Conservation (phyloP, 2,113 vertebrate species). For the Poeciliopsis occidentalis region DNA sequence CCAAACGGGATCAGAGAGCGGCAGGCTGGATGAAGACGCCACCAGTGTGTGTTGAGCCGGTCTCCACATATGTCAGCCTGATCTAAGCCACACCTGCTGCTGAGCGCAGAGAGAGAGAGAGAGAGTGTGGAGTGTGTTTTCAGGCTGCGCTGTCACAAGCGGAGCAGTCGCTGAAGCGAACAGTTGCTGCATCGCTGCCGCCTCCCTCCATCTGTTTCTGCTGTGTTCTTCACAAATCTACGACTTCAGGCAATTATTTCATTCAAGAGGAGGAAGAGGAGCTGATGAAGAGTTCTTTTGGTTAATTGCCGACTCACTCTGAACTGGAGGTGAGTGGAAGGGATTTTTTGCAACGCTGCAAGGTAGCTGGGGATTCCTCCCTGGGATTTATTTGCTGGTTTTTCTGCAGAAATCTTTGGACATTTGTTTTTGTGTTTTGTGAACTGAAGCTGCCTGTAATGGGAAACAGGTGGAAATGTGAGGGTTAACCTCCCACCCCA, state of each 20-base stretch:
- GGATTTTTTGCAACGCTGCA: constrained; percentile 20
- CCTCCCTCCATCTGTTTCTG: constrained; percentile 30
- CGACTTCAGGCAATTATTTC: constrained; percentile 45
- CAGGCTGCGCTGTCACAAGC: constrained; percentile 67
- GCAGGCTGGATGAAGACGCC: constrained; percentile 32
- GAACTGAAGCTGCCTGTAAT: constrained; percentile 9
- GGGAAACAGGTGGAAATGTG: constrained; percentile 51
- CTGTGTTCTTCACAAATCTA: constrained; percentile 59
- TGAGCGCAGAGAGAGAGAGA: constrained; percentile 47
- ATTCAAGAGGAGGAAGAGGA: constrained; percentile 70
- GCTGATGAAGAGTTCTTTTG: constrained; percentile 10
- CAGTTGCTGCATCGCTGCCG: constrained; percentile 49
- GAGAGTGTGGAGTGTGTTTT: constrained; percentile 52
- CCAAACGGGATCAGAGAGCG: not conserved
- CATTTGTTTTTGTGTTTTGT: constrained; percentile 23
- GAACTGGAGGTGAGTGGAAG: constrained; percentile 34
- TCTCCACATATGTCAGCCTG: constrained; percentile 81
- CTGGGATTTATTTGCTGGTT: constrained; percentile 25
- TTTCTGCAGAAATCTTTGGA: not conserved
- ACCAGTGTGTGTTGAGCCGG: constrained; percentile 58
- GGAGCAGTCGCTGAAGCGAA: constrained; percentile 48
- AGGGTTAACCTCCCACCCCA: constrained; percentile 38
- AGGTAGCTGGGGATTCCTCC: constrained; percentile 50
- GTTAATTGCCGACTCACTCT: constrained; percentile 22
- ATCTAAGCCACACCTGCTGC: constrained; percentile 85